These are phyloP conservation scores for Leucoraja ocellata DNA, from an alignment of 2,797 vertebrate genomes.

Conservation along the genomic window DNA sequence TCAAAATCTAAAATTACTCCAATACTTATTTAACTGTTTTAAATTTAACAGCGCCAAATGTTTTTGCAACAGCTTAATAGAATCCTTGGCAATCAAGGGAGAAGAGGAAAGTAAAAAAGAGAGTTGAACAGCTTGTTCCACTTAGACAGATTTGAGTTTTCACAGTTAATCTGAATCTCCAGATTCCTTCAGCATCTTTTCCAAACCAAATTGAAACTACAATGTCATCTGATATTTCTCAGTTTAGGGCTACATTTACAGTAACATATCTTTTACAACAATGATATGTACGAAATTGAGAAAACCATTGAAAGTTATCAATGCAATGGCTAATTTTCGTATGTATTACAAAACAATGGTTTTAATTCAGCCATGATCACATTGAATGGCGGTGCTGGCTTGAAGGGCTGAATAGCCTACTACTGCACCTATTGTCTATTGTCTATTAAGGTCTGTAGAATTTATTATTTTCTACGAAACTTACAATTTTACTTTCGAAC, in stretches of 20 bases:
- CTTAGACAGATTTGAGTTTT: slow-evolving; percentile 19
- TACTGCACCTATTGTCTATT: too few species aligned
- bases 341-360: too few species aligned
- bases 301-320: not conserved
- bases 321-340: not conserved
- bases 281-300: not conserved
- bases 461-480: not conserved
- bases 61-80: slow-evolving; percentile 15
- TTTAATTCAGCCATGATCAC: too few species aligned
- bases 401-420: too few species aligned
- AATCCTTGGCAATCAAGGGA: not conserved
- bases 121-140: slow-evolving; percentile 29
- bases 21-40: not conserved
- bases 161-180: slow-evolving; percentile 23
- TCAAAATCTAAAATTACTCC: not conserved
- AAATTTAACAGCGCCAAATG: not conserved
- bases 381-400: too few species aligned
- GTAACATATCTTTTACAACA: not conserved
- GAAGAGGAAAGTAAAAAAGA: not conserved
- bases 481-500: not conserved
- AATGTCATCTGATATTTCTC: not conserved
- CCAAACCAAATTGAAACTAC: slow-evolving; percentile 15
- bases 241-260: not conserved
- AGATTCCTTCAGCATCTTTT: not conserved
- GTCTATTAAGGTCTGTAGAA: not conserved